Evolutionary conservation across 37 sponge, comb jelly and placozoan genomes (phyloP), one percentile per base, ranked within the genome.

Genomic region (Crambe crambe): DNA sequence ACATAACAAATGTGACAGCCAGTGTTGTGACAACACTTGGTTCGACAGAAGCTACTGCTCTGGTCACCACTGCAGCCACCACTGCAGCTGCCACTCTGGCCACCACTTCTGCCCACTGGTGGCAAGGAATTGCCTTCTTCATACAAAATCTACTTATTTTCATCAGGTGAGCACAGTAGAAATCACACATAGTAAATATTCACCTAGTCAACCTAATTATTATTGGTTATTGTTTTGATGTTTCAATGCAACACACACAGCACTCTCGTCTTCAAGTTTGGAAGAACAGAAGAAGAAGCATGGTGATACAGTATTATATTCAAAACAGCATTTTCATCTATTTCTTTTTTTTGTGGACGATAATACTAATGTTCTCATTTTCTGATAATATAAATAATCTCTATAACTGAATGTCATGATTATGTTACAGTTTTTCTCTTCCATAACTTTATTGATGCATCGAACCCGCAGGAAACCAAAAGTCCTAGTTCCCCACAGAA

Each of bases 261-360:
- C 54, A 77, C 91, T n/a, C 70, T 90, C 44, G 78, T 90, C 18
- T 90, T 90, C 86, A 90, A 90, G 78, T 90, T 90, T 79, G 86
- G 86, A 23, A 71, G 91, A 32, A 85, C 63, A 32, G 91, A 90
- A 44, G 82, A 90, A 23, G 86, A 80, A 9, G 78, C 56, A 9
- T 85, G 79, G 80, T 85, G 61, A 54, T 17, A 12, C 6, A 27
- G 63, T 20, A 61, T n/a, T n/a, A n/a, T n/a, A n/a, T n/a, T n/a
- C n/a, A n/a, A n/a, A n/a, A n/a, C n/a, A n/a, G n/a, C n/a, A n/a
- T n/a, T n/a, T n/a, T n/a, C n/a, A n/a, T n/a, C n/a, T n/a, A n/a
- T n/a, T n/a, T n/a, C n/a, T n/a, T n/a, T n/a, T n/a, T n/a, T n/a
- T n/a, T n/a, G n/a, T n/a, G n/a, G n/a, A n/a, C n/a, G n/a, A n/a